Base-by-base conservation (phyloP, 2,113 vertebrate species). In the Origma solitaria region DNA sequence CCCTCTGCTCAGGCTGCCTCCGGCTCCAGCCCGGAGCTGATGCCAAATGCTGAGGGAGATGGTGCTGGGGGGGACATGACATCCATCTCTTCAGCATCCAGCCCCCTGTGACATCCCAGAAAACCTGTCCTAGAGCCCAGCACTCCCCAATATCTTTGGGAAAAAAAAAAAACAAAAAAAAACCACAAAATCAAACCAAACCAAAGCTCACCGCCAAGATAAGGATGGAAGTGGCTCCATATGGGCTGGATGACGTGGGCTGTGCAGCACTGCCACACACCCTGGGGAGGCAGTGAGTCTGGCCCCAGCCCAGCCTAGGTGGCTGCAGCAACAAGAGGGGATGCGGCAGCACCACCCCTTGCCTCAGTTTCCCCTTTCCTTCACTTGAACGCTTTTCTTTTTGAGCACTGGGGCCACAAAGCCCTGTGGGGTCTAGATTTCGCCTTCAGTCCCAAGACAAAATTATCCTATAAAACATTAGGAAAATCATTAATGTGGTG, bases 331-430 rank as follows among this genome's bases (percentile, higher is more conserved):
- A 60, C 37, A 57, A 61, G n/a, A 75, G 47, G 20, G 57, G 38
- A 79, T 64, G 53, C 16, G 35, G 42, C 80, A 65, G n/a, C 66
- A 45, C 42, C 2, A 2, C 8, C 86, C 76, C 27, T 51, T 94
- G 80, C 91, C 92, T 95, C 92, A 81, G 88, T 90, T 93, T 97
- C 91, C 76, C 68, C 47, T 83, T 82, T 66, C 50, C 8, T 85
- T 69, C 33, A 66, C 47, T 51, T 62, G 51, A 89, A 47, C 60
- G 24, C 17, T 78, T 49, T 79, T 40, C 24, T 50, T 83, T 64
- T 50, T 21, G 16, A 68, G 69, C 45, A 45, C 40, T 37, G 17
- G 42, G 25, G 24, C 6, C 25, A 60, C 3, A 2, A 22, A 89
- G 70, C 58, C 19, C 47, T n/a, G 70, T 1, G 0, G 25, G 14